A percentile compares a stretch with the other conserved stretches of the same genome.
Evolutionary conservation across 2,113 vertebrate species (phyloP).

Genomic region (Cricetomys ansorgei): DNA sequence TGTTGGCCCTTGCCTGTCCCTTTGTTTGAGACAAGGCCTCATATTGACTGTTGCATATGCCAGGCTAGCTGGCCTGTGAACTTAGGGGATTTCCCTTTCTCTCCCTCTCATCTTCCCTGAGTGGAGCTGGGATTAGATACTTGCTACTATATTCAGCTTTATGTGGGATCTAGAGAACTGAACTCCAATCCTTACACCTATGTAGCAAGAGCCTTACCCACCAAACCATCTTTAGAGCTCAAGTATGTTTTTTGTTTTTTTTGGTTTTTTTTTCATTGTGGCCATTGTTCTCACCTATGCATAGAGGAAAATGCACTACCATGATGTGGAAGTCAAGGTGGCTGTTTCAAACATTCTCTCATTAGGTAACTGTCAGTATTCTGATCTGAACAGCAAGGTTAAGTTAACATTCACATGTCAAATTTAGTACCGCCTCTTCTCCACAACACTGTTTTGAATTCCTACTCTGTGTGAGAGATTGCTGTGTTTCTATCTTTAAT

Average conservation of each 20-base stretch:
- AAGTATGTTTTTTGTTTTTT: background rate
- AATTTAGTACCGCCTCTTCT: background rate
- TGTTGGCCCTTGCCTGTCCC: background rate
- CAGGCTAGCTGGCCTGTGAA: background rate
- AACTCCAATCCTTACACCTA: background rate
- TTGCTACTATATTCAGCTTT: background rate
- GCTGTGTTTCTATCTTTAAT: slow-evolving; percentile 21
- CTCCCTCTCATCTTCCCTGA: background rate
- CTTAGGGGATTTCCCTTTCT: background rate
- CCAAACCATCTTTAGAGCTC: background rate
- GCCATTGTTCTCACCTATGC: background rate
- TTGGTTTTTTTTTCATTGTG: background rate
- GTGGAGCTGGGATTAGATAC: background rate
- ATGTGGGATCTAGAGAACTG: background rate
- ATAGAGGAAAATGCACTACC: background rate
- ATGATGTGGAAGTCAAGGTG: background rate
- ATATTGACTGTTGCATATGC: background rate
- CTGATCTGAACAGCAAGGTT: background rate
- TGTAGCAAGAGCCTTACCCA: background rate
- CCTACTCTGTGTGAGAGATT: background rate
- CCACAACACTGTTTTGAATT: background rate
- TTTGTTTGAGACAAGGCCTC: background rate
- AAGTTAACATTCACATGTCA: background rate
- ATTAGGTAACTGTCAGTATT: background rate
- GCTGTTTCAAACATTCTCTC: background rate